These are phyloP conservation scores for Caenorhabditis sinica DNA, from an alignment of 2,888 invertebrate genomes.

Conservation along the genomic window DNA sequence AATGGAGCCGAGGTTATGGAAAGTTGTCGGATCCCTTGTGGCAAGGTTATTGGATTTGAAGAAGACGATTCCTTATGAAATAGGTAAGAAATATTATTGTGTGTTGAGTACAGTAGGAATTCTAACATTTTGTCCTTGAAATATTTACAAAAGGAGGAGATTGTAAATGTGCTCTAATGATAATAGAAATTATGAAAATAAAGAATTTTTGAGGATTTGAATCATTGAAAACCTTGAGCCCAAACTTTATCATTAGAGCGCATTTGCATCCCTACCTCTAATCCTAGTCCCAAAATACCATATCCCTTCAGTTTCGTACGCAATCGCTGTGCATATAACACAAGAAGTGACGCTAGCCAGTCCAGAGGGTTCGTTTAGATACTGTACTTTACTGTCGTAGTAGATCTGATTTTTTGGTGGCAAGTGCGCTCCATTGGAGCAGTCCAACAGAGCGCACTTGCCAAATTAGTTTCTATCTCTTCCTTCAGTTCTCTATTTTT, in stretches of 20 bases:
- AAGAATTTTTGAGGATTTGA: no score
- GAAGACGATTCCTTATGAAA: conserved; percentile 51
- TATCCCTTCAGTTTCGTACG: conserved; percentile 46
- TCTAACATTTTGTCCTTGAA: no score
- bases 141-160: no score
- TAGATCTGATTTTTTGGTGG: conserved; percentile 2
- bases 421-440: neutral
- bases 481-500: no score
- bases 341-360: conserved; percentile 62
- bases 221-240: no score
- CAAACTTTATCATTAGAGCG: no score
- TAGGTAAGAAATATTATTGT: conserved; percentile 19
- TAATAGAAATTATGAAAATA: no score
- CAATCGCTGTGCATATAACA: conserved; percentile 52
- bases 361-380: conserved; percentile 52
- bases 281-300: neutral
- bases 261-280: neutral
- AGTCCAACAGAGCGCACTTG: conserved; percentile 4
- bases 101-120: no score
- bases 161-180: neutral
- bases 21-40: neutral
- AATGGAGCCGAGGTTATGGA: conserved; percentile 51
- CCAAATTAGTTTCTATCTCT: no score
- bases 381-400: neutral
- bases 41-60: conserved; percentile 21